A percentile compares a stretch with the other conserved stretches of the same genome.
Evolutionary conservation across 2,113 vertebrate species (phyloP).

Genomic region (Mustelus asterias): DNA sequence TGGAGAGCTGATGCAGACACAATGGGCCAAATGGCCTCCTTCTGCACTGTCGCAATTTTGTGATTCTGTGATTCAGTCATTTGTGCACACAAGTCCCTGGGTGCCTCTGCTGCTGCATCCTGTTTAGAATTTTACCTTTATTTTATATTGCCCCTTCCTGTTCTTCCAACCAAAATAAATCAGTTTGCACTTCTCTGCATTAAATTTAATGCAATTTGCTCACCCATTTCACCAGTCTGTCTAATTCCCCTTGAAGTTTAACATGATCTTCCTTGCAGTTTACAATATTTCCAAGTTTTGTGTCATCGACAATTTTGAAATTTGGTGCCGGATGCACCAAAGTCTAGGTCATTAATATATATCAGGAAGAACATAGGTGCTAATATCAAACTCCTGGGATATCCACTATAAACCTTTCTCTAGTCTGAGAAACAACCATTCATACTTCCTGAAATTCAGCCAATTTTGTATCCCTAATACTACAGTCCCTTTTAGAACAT

Average conservation of each 20-base stretch:
- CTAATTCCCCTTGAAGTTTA: background rate
- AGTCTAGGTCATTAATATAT: background rate
- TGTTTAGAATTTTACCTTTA: background rate
- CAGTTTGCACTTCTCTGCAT: background rate
- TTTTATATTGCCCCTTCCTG: background rate
- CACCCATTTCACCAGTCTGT: background rate
- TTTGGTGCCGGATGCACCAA: background rate
- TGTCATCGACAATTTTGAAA: background rate
- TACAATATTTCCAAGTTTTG: background rate
- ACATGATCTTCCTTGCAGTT: background rate
- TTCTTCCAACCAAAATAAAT: too few relatives aligned
- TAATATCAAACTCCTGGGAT: background rate
- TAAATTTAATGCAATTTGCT: background rate
- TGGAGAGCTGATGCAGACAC: too few relatives aligned
- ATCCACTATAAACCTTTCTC: background rate
- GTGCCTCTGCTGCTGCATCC: background rate
- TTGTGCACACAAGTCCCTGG: background rate
- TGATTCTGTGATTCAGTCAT: too few relatives aligned
- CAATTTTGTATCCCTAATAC: background rate
- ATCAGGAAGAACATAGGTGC: background rate
- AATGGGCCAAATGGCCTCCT: too few relatives aligned
- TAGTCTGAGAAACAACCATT: background rate
- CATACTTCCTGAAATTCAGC: background rate
- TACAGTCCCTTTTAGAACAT: too few relatives aligned
- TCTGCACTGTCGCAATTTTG: too few relatives aligned